Base-by-base conservation (phyloP, 2,888 invertebrate genomes). In the Nomada fucata region DNA sequence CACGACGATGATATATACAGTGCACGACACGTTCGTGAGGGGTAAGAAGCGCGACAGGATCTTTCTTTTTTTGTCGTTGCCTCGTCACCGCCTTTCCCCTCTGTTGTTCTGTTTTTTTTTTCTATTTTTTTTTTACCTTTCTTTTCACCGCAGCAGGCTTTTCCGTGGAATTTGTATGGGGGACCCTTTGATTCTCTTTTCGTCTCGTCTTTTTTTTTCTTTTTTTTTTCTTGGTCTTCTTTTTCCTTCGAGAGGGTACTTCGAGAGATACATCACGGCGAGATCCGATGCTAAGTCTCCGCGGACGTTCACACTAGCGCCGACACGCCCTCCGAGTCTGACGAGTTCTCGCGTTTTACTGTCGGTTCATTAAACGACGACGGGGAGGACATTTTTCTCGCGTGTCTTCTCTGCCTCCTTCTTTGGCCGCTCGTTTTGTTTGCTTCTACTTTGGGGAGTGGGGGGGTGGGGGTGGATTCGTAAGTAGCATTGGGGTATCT, bases 241-340 rank as follows among this genome's bases (percentile, higher is more conserved):
- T 42, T 10, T 36, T 20, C 53, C 18, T 44, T 18, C 11, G 29
- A 50, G 42, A 9, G 29, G 52, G 13, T 29, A 13, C 42, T 64
- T 47, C 13, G 7, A 0, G 15, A 26, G 65, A 57, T 13, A 29
- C 9, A 42, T 7, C 11, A n/a, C 29, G 59, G 50, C 63, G 61
- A 72, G 78, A 86, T 87, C 88, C 86, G 72, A 87, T 50, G 83
- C 86, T 76, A 76, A 88, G 88, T 81, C 86, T 88, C 86, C 7
- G 7, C 73, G 83, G 75, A 74, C 81, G 59, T 64, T 76, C 74
- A 59, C 71, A 69, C 72, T 67, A 78, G 20, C 59, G 79, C 63
- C 76, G 81, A 84, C 60, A 69, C 86, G 86, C 59, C 79, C 88
- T 88, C 88, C 87, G 87, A 87, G 88, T 72, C 71, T 2, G 60